Evolutionary conservation across 2,888 invertebrate genomes (phyloP).

Genomic region (Druceiella hillmani): DNA sequence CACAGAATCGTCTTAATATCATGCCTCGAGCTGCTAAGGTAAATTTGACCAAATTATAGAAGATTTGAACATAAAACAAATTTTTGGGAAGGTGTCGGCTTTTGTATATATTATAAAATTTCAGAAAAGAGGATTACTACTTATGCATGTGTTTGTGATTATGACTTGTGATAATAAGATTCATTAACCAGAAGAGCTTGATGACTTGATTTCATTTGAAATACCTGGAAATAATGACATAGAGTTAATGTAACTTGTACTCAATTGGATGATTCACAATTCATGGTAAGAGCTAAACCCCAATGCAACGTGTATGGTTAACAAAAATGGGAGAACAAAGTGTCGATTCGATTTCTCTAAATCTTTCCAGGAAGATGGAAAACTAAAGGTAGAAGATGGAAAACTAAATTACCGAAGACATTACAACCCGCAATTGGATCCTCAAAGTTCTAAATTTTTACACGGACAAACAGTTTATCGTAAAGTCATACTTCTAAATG

Average conservation of each 20-base stretch:
- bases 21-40: constrained; percentile 18
- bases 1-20: constrained; percentile 19
- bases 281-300: constrained; percentile 17
- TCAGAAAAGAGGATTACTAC: constrained; percentile 17
- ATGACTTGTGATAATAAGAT: constrained; percentile 17
- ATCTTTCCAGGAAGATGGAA: too few relatives aligned
- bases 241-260: constrained; percentile 19
- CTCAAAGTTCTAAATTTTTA: too few relatives aligned
- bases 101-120: constrained; percentile 18
- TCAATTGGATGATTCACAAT: constrained; percentile 19
- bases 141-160: constrained; percentile 19
- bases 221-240: constrained; percentile 19
- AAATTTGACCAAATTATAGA: constrained; percentile 20
- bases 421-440: too few relatives aligned
- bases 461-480: too few relatives aligned
- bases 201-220: constrained; percentile 21
- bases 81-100: constrained; percentile 20
- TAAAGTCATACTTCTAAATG: too few relatives aligned
- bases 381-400: too few relatives aligned
- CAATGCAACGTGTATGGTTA: constrained; percentile 21
- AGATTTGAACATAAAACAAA: constrained; percentile 18
- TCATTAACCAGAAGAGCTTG: constrained; percentile 19
- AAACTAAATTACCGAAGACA: too few relatives aligned
- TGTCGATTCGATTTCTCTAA: too few relatives aligned
- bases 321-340: too few relatives aligned